Base-by-base conservation (phyloP, 2,797 vertebrate species). In the Etheostoma nigrum region DNA sequence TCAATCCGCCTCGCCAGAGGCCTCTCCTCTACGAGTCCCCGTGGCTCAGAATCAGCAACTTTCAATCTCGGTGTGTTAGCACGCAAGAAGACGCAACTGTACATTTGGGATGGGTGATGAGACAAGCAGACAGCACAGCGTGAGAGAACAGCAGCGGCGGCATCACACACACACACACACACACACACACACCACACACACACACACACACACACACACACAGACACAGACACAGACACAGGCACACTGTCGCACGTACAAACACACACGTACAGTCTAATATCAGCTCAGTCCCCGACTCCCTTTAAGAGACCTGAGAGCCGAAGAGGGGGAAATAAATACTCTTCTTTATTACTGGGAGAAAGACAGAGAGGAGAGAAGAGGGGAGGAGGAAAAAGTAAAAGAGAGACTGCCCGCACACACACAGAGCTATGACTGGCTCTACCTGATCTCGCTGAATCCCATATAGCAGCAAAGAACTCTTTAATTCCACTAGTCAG, bases 311-410 rank as follows among this genome's bases (percentile, higher is more conserved):
- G 90, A 85, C 91, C 86, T 30, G 21, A 70, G 92, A 82, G 88
- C 79, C 55, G 36, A 63, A 90, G 80, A 84, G 84, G 84, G 83
- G 79, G 90, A 91, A 94, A 94, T 94, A 95, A 95, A 95, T 95
- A 94, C 91, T 86, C 83, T 81, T 84, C 92, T 94, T 95, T 95
- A 95, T 93, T 94, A 93, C 91, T 87, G 76, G 61, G 87, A 92
- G 91, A 93, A 79, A 89, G 88, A 90, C 87, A 84, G 88, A 85
- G 82, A 73, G 67, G 76, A 71, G 75, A 74, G 77, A 62, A 16
- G 62, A 76, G 68, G 69, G 83, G 72, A 68, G 70, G 76, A 66
- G 67, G 79, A 65, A 70, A 72, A 79, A 80, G 86, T 86, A 82
- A 92, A 90, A 83, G 49, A 85, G 75, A 90, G 78, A 69, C 74